Evolutionary conservation across 2,797 vertebrate genomes (phyloP).

Genomic region (Chrosomus eos): DNA sequence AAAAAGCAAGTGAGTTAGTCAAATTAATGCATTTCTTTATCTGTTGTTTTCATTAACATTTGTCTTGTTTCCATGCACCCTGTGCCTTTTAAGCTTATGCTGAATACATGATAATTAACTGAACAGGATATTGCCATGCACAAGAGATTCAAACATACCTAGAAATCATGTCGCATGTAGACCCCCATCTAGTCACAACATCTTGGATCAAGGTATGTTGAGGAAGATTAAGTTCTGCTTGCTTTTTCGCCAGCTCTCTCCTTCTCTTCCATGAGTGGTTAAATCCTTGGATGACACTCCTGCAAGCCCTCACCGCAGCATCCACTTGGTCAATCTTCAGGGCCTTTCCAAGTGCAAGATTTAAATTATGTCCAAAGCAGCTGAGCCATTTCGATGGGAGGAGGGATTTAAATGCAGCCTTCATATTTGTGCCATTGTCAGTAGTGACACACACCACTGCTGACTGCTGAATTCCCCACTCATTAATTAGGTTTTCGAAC

Average conservation of each 20-base stretch:
- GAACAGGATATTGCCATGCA: background rate
- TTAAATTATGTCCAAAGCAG: background rate
- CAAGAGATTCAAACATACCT: background rate
- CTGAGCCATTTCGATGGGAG: background rate
- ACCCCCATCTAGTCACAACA: background rate
- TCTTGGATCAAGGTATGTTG: background rate
- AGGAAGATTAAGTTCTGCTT: background rate
- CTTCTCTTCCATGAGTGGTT: background rate
- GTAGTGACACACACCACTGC: background rate
- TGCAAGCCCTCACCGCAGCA: background rate
- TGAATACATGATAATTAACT: background rate
- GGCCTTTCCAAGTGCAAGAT: slow-evolving; percentile 4
- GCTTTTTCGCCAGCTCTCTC: background rate
- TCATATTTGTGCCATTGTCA: slow-evolving; percentile 14
- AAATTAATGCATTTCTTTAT: too few relatives aligned
- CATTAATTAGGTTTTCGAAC: background rate
- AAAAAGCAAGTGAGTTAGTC: too few relatives aligned
- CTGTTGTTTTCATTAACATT: too few relatives aligned
- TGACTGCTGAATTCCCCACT: slow-evolving; percentile 11
- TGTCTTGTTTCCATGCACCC: too few relatives aligned
- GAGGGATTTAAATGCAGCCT: background rate
- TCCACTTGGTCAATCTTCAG: slow-evolving; percentile 17
- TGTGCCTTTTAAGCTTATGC: too few relatives aligned
- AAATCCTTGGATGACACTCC: background rate
- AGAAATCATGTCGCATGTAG: background rate